phyloP scores from a whole-genome alignment of 2,797 vertebrate genomes.

The Eospalax fontanierii region DNA sequence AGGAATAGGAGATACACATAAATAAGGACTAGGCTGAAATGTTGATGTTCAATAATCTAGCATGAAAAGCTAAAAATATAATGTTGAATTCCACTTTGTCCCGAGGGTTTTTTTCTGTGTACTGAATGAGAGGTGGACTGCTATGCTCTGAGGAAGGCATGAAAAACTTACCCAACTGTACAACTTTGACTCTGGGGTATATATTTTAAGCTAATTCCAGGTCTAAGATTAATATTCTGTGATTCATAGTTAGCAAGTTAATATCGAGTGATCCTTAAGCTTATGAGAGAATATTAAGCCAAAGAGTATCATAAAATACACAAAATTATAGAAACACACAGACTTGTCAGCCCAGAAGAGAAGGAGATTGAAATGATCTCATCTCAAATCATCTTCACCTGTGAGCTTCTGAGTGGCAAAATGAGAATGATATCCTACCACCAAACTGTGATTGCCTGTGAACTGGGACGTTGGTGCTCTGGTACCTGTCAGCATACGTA shows the following conservation, averaged over 20 bases:
- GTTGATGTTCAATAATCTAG: not conserved
- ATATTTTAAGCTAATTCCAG: not conserved
- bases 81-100: not conserved
- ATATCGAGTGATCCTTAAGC: not conserved
- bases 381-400: not conserved
- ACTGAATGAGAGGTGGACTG: not conserved
- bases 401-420: no score
- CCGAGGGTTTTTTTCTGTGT: not conserved
- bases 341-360: not conserved
- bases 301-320: not conserved
- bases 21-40: not conserved
- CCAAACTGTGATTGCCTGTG: not conserved
- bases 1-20: not conserved
- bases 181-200: rapidly evolving
- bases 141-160: rapidly evolving
- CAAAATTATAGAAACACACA: not conserved
- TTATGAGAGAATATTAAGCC: not conserved
- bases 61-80: not conserved
- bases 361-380: not conserved
- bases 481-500: rapidly evolving
- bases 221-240: not conserved
- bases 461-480: not conserved
- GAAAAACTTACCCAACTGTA: not conserved
- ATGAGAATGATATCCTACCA: not conserved
- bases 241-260: not conserved